Conservation (phyloP, 1,140 invertebrate species). For the Apis mellifera region DNA sequence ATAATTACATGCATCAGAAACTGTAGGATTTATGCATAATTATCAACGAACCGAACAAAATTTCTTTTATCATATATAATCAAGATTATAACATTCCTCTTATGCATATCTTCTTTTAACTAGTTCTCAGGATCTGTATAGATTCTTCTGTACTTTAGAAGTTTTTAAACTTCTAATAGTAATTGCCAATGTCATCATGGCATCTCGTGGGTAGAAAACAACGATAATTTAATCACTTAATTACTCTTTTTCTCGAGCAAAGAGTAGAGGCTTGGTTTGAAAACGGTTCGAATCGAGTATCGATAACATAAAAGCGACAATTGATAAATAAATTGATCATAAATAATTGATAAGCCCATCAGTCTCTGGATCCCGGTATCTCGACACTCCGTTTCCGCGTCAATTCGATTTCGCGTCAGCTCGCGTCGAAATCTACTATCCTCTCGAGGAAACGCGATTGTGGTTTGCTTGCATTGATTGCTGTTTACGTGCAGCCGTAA, state of each 20-base stretch:
- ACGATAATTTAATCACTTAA: background rate
- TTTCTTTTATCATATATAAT: too few relatives aligned
- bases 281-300: slow-evolving; percentile 40
- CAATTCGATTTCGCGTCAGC: slow-evolving; percentile 43
- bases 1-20: background rate
- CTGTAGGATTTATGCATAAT: too few relatives aligned
- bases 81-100: too few relatives aligned
- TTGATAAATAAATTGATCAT: slow-evolving; percentile 42
- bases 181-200: background rate
- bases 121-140: too few relatives aligned
- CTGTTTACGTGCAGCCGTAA: slow-evolving; percentile 74
- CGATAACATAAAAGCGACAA: background rate
- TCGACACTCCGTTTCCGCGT: slow-evolving; percentile 29
- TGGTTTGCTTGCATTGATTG: slow-evolving; percentile 66
- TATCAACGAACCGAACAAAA: background rate
- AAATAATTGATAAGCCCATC: slow-evolving; percentile 65
- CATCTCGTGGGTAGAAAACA: too few relatives aligned
- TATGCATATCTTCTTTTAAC: too few relatives aligned
- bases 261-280: background rate
- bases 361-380: slow-evolving; percentile 23
- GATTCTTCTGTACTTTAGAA: too few relatives aligned
- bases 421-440: background rate
- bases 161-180: background rate
- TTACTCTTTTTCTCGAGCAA: background rate
- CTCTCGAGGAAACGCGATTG: slow-evolving; percentile 45